Evolutionary conservation across 2,797 vertebrate genomes (phyloP), one percentile per base, ranked within the genome.

Genomic region (Fratercula arctica): DNA sequence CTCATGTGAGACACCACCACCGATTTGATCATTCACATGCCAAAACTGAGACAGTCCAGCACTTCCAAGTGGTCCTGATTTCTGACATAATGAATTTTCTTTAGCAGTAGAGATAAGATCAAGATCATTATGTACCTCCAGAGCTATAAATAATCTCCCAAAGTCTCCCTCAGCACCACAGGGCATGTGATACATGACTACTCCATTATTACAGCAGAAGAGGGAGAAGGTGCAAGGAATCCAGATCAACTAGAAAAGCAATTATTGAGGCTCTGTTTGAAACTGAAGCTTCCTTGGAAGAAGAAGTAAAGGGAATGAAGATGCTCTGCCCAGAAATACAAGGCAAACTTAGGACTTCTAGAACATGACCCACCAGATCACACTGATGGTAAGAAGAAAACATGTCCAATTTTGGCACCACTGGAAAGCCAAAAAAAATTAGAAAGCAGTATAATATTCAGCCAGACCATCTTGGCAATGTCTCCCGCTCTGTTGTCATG

Each of bases 401-500:
- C 66, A 54, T 51, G 10, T 20, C 53, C 37, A 45, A 25, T 69
- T 81, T 68, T 77, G 57, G 15, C 35, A 68, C 8, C 16, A 73
- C 6, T 86, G 23, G 28, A 69, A 66, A 20, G 21, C 4, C 75
- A 45, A 60, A 45, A 46, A 35, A n/a, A 14, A 11, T 16, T 6
- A 80, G 46, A 87, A 79, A 87, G 24, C 54, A 75, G 18, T 5
- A 8, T 16, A 54, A 79, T 23, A 79, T 43, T 61, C 33, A 76
- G 5, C 9, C 64, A 92, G 43, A 73, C 10, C 33, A 46, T 37
- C 14, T 33, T n/a, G 37, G 51, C 56, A 56, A 24, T 3, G 12
- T 35, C 31, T 33, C 18, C 35, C 37, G 33, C 8, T 53, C 63
- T 23, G 5, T 0, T 26, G 3, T 21, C 54, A 76, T 0, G 0